A percentile compares a stretch with the other conserved stretches of the same genome.
These are phyloP conservation scores for Spinus olivaceus DNA, from an alignment of 2,797 vertebrate species.

Conservation along the genomic window DNA sequence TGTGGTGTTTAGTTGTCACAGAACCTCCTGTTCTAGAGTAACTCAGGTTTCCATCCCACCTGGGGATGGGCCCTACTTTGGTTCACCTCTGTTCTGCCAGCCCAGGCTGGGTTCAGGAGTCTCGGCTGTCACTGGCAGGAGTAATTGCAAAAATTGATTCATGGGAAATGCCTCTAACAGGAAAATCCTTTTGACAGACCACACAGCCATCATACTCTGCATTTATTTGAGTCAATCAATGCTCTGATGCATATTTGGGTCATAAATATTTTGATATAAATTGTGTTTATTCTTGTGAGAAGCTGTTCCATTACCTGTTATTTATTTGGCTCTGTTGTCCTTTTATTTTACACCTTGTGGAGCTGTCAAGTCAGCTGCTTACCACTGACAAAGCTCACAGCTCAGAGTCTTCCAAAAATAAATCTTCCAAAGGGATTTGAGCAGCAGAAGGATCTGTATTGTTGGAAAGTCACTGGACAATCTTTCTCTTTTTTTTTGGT, in stretches of 20 bases:
- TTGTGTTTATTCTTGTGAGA: conserved; percentile 37
- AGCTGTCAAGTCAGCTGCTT: conserved; percentile 34
- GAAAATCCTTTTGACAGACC: conserved; percentile 29
- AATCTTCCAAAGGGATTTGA: neutral
- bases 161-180: neutral
- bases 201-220: neutral
- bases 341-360: conserved; percentile 11
- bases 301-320: conserved; percentile 20
- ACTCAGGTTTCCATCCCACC: neutral
- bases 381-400: neutral
- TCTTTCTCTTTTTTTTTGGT: neutral
- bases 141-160: conserved; percentile 42
- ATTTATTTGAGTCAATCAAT: conserved; percentile 52
- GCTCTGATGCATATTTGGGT: conserved; percentile 43
- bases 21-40: neutral
- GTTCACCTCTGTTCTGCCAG: neutral
- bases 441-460: neutral
- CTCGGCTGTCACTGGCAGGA: neutral
- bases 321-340: conserved; percentile 38
- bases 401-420: conserved; percentile 29
- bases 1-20: accelerated
- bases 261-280: conserved; percentile 38
- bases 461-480: neutral
- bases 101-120: neutral
- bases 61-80: neutral